phyloP scores from a whole-genome alignment of 2,113 vertebrate species.

The Labeo rohita region DNA sequence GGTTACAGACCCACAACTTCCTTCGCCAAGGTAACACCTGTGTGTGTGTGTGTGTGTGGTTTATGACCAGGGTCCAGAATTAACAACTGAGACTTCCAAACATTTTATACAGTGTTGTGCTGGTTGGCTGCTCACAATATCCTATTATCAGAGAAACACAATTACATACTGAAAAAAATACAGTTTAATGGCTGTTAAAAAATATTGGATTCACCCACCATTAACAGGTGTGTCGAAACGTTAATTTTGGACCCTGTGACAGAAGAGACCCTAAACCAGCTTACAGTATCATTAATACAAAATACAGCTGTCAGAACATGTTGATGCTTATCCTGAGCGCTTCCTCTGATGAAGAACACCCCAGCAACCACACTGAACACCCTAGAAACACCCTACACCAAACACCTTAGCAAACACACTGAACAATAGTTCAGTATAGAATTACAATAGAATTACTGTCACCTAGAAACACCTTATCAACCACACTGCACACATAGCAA shows the following conservation, averaged over 20 bases:
- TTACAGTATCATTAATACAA: neutral
- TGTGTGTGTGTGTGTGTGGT: neutral
- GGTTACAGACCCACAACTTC: constrained; percentile 7
- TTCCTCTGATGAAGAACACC: neutral
- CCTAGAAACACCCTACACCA: neutral
- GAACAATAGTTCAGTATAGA: too few species aligned
- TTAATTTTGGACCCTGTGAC: too few species aligned
- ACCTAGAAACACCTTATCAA: neutral
- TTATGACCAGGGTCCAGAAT: neutral
- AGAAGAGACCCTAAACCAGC: neutral
- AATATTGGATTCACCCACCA: too few species aligned
- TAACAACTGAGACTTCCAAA: neutral
- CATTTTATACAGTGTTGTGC: neutral
- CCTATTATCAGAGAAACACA: neutral
- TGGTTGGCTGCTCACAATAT: neutral
- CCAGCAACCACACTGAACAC: neutral
- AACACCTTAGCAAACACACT: neutral
- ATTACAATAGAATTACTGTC: too few species aligned
- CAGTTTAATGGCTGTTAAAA: too few species aligned
- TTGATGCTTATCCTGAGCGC: too few species aligned
- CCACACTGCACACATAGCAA: neutral
- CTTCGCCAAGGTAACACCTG: neutral
- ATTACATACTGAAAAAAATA: neutral
- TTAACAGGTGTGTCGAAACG: too few species aligned
- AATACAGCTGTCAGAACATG: neutral